Percentiles rank a stretch among this genome's conserved stretches.
Conservation (phyloP, 2,888 invertebrate species). For the Baronia brevicornis region DNA sequence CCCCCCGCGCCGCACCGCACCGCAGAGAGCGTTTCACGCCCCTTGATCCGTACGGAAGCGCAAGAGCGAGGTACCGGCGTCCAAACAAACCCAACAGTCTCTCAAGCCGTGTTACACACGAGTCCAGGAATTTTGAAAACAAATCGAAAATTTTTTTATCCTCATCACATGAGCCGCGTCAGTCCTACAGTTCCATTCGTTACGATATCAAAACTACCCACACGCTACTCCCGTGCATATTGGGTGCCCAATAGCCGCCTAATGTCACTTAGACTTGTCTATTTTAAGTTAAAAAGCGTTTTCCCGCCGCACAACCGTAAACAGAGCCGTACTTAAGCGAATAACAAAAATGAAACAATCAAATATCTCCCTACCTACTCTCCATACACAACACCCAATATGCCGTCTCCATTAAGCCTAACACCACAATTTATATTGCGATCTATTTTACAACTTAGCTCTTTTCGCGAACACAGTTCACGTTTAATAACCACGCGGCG, state of each 20-base stretch:
- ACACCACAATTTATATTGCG: conserved; percentile 63
- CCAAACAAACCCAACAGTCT: conserved; percentile 37
- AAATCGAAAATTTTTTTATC: conserved; percentile 48
- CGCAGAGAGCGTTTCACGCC: too few species aligned
- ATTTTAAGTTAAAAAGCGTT: conserved; percentile 4
- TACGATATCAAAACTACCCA: conserved; percentile 52
- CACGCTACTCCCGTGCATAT: conserved; percentile 44
- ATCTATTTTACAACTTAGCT: conserved; percentile 65
- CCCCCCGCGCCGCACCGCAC: conserved; percentile 9
- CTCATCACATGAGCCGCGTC: conserved; percentile 70
- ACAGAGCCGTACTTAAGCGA: too few species aligned
- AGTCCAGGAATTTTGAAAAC: conserved; percentile 47
- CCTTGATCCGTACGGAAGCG: conserved; percentile 17
- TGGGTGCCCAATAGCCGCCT: too few species aligned
- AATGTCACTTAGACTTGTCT: too few species aligned
- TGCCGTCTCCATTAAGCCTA: conserved; percentile 51
- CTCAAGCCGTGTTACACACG: conserved; percentile 69
- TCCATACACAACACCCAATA: conserved; percentile 71
- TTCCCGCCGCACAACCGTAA: conserved; percentile 12
- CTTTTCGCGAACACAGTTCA: conserved; percentile 41
- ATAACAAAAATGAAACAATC: too few species aligned
- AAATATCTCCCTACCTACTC: conserved; percentile 29
- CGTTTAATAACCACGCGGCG: conserved; percentile 35
- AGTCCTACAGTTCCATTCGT: conserved; percentile 55
- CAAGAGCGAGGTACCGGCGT: conserved; percentile 6